phyloP scores from a whole-genome alignment of 2,797 vertebrate genomes.

The Enteromius anoplus region DNA sequence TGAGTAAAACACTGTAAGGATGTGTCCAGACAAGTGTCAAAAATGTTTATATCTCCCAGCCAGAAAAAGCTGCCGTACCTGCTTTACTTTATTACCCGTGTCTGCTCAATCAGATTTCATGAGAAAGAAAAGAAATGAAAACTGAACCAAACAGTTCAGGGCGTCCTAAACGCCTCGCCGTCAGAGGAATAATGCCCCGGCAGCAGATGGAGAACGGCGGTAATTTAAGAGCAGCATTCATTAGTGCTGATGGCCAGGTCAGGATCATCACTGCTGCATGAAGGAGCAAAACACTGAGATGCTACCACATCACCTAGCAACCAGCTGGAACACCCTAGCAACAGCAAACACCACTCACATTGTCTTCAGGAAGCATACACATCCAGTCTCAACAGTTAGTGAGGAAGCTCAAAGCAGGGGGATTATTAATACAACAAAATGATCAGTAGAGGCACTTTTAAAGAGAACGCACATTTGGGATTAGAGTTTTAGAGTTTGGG shows the following conservation, averaged over 20 bases:
- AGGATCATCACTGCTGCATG: not conserved
- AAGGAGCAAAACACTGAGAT: not conserved
- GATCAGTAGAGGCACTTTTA: not conserved
- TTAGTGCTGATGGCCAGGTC: slow-evolving; percentile 25
- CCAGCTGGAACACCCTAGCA: not conserved
- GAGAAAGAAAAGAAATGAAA: not conserved
- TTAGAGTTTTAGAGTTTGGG: not conserved
- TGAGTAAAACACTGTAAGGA: not conserved
- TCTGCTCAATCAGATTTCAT: not conserved
- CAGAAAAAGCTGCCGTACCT: not conserved
- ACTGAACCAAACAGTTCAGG: no score
- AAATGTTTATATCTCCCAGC: not conserved
- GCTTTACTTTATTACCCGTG: not conserved
- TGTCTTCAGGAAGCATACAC: not conserved
- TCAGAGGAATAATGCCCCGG: slow-evolving; percentile 43
- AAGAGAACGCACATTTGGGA: not conserved
- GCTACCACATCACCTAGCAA: not conserved
- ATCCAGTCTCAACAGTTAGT: not conserved
- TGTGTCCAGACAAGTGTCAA: not conserved
- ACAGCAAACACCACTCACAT: not conserved
- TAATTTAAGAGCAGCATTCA: slow-evolving; percentile 28
- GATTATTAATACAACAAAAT: not conserved
- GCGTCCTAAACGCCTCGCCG: not conserved
- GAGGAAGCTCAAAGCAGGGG: no score
- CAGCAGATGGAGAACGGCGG: not conserved